Evolutionary conservation across 2,888 invertebrate species (phyloP), one percentile per base, ranked within the genome.

Genomic region (Eristalinus sepulchralis): DNA sequence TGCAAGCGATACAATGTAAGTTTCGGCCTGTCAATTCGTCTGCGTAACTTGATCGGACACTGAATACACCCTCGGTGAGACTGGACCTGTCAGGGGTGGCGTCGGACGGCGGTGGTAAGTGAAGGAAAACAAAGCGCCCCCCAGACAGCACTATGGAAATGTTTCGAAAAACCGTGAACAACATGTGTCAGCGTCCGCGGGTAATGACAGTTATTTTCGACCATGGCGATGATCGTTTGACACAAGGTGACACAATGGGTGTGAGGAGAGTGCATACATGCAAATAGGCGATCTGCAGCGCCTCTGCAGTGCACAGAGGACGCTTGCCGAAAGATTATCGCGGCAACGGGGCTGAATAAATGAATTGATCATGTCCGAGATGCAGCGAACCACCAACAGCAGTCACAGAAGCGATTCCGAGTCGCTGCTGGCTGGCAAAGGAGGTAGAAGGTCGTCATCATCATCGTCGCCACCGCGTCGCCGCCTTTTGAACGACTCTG

Each of bases 381-480:
- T 81, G 63, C 63, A 47, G 5, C 31, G 17, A 27, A 17, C 8
- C 17, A n/a, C 47, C 17, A 47, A 47, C 47, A n/a, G 47, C 9
- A 47, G 47, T 17, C 47, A 47, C 47, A 47, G 47, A 47, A 47
- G 47, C 47, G 47, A 47, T 17, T 47, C 47, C 47, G 8, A 47
- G 47, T 47, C 17, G 8, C 47, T 47, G 47, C 6, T 5, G 47
- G 47, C 47, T 47, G 47, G 47, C 47, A 5, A 17, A 20, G 77
- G 78, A 82, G 85, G 72, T 73, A 82, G 85, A 85, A 85, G 85
- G 85, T 85, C 84, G 81, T 71, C 20, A 55, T 27, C 77, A 82
- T 72, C 63, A 78, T 82, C 55, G 31, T 78, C 82, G 17, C 17
- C 53, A 13, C 57, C 39, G 66, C 59, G 72, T 85, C 77, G 79